Base-by-base conservation (phyloP, 2,888 invertebrate species). In the Eupithecia inturbata region DNA sequence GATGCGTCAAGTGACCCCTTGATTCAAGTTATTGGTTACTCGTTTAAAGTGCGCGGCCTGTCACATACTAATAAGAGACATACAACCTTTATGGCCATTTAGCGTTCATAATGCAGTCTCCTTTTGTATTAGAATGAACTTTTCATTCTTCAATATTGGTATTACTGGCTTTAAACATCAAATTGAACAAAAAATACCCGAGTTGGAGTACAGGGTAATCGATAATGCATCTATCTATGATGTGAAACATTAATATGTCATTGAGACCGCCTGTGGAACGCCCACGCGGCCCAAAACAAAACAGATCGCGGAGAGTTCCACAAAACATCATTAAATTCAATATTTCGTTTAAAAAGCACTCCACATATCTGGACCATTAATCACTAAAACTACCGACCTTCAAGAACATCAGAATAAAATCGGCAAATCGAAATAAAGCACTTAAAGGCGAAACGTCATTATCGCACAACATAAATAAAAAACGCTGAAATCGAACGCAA, bases 371-470 rank as follows among this genome's bases (percentile, higher is more conserved):
- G 87, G 85, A 81, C 91, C 93, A 94, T 94, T 94, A 93, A 94
- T 94, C 94, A 94, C 93, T 92, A 92, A 92, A 92, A 94, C 93
- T 92, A 91, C 93, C 92, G 91, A 78, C 93, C 93, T 93, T 93
- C 93, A 91, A 91, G 76, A 85, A 92, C 93, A 93, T 93, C 93
- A 92, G 91, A 92, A 93, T 93, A 93, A 94, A 93, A 93, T 94
- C 93, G 92, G 89, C 93, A 93, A n/a, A 93, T 94, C 93, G 94
- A 92, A 94, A 94, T 94, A 93, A 94, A 94, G 93, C 94, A 94
- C 94, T 94, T 94, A 94, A 94, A 87, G 92, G 87, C 92, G 93
- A 93, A 94, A 94, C 93, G 93, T 94, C 94, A 94, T 93, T 94
- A 94, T 94, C 94, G 93, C 93, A 91, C 91, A 92, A 92, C 93